Evolutionary conservation across 2,797 vertebrate species (phyloP).

Genomic region (Myotis daubentonii): DNA sequence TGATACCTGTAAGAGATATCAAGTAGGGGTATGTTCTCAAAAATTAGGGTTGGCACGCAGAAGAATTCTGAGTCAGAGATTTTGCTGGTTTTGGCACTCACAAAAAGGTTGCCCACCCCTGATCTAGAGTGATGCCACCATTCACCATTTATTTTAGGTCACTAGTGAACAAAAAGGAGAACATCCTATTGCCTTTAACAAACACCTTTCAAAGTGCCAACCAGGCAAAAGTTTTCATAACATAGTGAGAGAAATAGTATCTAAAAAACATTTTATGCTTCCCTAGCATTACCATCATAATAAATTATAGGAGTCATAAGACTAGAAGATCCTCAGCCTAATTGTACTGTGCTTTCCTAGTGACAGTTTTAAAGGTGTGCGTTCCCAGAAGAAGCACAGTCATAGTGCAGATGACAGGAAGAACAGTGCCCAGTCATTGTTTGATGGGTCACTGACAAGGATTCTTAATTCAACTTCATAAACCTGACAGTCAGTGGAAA

Average conservation of each 20-base stretch:
- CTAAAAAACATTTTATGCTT: slow-evolving; percentile 13
- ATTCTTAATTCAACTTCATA: not conserved
- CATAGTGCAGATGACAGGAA: not conserved
- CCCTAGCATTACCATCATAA: slow-evolving; percentile 41
- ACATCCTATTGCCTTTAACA: not conserved
- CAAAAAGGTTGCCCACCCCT: too few relatives aligned
- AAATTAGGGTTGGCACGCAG: too few relatives aligned
- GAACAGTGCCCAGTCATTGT: not conserved
- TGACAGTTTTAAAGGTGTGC: not conserved
- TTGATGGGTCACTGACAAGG: not conserved
- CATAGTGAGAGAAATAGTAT: not conserved
- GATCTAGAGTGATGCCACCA: not conserved
- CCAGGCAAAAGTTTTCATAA: not conserved
- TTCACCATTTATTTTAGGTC: not conserved
- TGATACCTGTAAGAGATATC: too few relatives aligned
- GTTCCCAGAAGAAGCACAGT: slow-evolving; percentile 14
- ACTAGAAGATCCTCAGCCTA: slow-evolving; percentile 10
- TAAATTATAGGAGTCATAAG: slow-evolving; percentile 18
- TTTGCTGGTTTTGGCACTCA: too few relatives aligned
- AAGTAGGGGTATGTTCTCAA: too few relatives aligned
- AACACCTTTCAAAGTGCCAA: not conserved
- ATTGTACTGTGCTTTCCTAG: not conserved
- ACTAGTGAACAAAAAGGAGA: not conserved
- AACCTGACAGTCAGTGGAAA: not conserved
- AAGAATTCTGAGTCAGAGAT: too few relatives aligned